A percentile compares a stretch with the other conserved stretches of the same genome.
Conservation (phyloP, 1,140 invertebrate species). For the Aphelenchoides besseyi region DNA sequence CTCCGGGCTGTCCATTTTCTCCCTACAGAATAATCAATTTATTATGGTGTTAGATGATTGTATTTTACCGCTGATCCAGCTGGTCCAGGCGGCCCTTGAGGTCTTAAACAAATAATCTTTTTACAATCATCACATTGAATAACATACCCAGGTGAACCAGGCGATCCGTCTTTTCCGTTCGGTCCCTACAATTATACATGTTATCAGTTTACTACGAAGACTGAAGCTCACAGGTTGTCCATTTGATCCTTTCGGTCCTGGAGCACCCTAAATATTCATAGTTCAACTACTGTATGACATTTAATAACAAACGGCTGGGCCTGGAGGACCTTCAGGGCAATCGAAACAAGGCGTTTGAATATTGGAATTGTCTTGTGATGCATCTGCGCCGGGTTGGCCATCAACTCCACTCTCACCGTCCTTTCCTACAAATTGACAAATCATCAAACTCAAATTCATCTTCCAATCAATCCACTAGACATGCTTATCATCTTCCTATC, state of each 20-base stretch:
- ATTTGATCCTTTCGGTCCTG: not conserved
- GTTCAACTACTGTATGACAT: not conserved
- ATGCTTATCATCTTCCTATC: not conserved
- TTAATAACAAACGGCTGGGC: not conserved
- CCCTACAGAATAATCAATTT: not conserved
- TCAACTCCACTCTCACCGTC: slow-evolving; percentile 3
- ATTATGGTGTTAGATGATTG: not conserved
- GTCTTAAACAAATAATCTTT: not conserved
- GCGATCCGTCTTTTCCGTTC: slow-evolving; percentile 1
- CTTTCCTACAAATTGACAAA: slow-evolving; percentile 14
- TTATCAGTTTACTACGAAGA: too few species aligned
- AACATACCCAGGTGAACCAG: too few species aligned
- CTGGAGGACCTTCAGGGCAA: slow-evolving; percentile 7
- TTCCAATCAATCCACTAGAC: not conserved
- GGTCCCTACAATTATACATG: slow-evolving; percentile 3
- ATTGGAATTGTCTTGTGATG: slow-evolving; percentile 6
- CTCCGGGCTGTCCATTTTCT: too few species aligned
- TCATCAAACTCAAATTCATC: not conserved
- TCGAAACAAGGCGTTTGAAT: slow-evolving; percentile 8
- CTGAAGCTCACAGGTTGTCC: not conserved
- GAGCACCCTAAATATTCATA: not conserved
- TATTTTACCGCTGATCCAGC: not conserved
- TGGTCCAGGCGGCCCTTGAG: not conserved
- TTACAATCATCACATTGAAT: too few species aligned
- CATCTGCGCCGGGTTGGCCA: slow-evolving; percentile 1